Percentiles rank a stretch among this genome's conserved stretches.
Evolutionary conservation across 2,113 vertebrate genomes (phyloP).

Genomic region (Meles meles): DNA sequence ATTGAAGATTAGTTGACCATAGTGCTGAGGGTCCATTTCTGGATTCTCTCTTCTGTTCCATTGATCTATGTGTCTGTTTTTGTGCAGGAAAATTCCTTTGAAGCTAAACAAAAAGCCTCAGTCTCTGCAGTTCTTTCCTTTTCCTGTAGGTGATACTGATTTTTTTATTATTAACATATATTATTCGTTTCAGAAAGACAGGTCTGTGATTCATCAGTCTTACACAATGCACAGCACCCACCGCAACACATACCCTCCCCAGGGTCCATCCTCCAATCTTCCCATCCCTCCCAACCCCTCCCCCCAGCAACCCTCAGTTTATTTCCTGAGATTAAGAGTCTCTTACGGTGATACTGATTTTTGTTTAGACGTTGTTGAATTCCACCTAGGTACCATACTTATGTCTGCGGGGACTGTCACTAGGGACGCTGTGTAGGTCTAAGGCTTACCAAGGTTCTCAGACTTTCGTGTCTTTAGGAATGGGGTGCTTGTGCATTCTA

Average conservation of each 20-base stretch:
- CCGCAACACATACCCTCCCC: too few relatives aligned
- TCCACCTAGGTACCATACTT: background rate
- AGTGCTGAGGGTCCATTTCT: background rate
- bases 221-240: too few relatives aligned
- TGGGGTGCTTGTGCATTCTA: background rate
- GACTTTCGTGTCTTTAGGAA: background rate
- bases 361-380: constrained; percentile 20
- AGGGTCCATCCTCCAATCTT: too few relatives aligned
- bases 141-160: background rate
- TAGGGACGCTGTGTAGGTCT: background rate
- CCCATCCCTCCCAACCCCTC: too few relatives aligned
- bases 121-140: background rate
- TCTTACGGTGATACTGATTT: background rate
- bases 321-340: too few relatives aligned
- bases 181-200: too few relatives aligned
- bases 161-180: too few relatives aligned
- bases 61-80: background rate
- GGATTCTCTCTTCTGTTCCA: background rate
- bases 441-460: background rate
- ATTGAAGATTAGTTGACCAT: background rate
- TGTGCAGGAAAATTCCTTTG: background rate
- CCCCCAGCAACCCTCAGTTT: too few relatives aligned
- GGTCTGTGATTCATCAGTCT: too few relatives aligned
- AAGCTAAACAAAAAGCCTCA: background rate
- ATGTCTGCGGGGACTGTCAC: background rate